Evolutionary conservation across 2,113 vertebrate genomes (phyloP).

Genomic region (Xenotilapia longispinis): DNA sequence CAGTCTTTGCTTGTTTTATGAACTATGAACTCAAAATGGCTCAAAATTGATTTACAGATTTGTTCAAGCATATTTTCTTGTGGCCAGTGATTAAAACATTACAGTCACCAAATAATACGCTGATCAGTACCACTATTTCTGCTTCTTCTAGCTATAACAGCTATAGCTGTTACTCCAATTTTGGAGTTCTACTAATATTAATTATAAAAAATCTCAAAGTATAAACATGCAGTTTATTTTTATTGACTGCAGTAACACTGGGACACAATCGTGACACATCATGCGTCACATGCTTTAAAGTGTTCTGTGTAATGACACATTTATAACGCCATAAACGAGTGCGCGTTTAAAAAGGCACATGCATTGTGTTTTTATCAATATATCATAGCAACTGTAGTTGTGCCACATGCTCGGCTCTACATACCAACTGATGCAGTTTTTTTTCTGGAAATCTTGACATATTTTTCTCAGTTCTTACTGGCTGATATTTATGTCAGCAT

Average conservation of each 20-base stretch:
- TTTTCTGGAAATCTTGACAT: background rate
- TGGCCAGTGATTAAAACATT: accelerated
- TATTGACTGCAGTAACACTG: background rate
- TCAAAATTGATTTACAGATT: background rate
- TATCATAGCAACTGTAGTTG: background rate
- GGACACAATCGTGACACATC: background rate
- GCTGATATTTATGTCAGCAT: background rate
- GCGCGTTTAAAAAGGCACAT: background rate
- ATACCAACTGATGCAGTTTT: background rate
- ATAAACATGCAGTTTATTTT: accelerated
- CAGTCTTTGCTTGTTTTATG: background rate
- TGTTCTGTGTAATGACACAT: background rate
- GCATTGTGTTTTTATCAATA: background rate
- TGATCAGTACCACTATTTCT: background rate
- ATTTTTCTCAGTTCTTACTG: background rate
- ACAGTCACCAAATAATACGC: background rate
- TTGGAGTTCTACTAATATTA: background rate
- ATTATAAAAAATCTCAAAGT: background rate
- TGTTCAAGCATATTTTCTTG: background rate
- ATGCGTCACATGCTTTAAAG: background rate
- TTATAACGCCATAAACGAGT: background rate
- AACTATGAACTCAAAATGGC: background rate
- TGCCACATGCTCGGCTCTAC: accelerated
- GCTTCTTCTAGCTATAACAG: background rate
- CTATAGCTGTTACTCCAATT: background rate